Percentiles rank a stretch among this genome's conserved stretches.
Conservation (phyloP, 2,888 invertebrate genomes). For the Teinopalpus imperialis region DNA sequence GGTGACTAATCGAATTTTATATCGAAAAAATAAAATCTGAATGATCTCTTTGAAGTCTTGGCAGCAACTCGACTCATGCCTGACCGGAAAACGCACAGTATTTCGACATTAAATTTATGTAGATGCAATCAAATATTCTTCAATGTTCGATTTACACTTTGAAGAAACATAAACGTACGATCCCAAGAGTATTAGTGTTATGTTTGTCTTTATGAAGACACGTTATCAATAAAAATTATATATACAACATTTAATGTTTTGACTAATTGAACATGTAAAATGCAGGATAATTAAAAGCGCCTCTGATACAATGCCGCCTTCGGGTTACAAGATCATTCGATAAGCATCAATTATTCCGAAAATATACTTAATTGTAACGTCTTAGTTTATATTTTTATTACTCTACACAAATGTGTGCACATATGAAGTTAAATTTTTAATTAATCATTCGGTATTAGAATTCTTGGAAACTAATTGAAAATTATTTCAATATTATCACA, state of each 20-base stretch:
- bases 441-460: slow-evolving; percentile 1
- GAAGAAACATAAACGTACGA: slow-evolving; percentile 9
- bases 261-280: slow-evolving; percentile 25
- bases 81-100: slow-evolving; percentile 18
- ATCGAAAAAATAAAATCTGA: slow-evolving; percentile 24
- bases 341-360: slow-evolving; percentile 52
- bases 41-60: slow-evolving; percentile 24
- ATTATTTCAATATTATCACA: slow-evolving; percentile 17
- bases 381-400: slow-evolving; percentile 32
- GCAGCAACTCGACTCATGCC: slow-evolving; percentile 19
- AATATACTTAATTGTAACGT: slow-evolving; percentile 49
- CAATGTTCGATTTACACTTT: slow-evolving; percentile 16
- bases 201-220: slow-evolving; percentile 14
- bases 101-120: slow-evolving; percentile 21
- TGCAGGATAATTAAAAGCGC: slow-evolving; percentile 27
- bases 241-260: slow-evolving; percentile 21
- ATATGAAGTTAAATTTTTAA: slow-evolving; percentile 12
- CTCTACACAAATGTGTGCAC: slow-evolving; percentile 6
- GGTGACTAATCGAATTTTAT: slow-evolving; percentile 18
- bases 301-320: slow-evolving; percentile 43
- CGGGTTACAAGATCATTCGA: slow-evolving; percentile 59
- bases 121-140: slow-evolving; percentile 18
- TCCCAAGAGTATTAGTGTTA: slow-evolving; percentile 1
- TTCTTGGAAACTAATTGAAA: slow-evolving; percentile 9
- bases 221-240: slow-evolving; percentile 16